Base-by-base conservation (phyloP, 2,113 vertebrate species). In the Plestiodon gilberti region DNA sequence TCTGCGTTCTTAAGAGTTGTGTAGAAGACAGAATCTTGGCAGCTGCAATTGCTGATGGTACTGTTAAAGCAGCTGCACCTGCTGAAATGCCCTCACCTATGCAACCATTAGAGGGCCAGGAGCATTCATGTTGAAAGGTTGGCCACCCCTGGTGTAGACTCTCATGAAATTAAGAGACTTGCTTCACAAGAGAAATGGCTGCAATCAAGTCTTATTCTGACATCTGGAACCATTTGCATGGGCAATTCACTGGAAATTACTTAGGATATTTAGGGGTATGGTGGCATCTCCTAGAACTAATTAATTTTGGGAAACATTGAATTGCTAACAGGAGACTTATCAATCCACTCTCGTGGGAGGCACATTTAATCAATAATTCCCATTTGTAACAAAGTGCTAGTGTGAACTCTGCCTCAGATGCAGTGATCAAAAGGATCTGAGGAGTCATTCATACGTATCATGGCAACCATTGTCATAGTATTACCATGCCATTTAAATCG, bases 381-480 rank as follows among this genome's bases (percentile, higher is more conserved):
- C 75, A 59, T 69, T 78, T 85, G n/a, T 62, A n/a, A 83, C 74
- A 75, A 83, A 59, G 23, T 62, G 11, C 82, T 55, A 25, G 2
- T 52, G 59, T 84, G 40, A 76, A 64, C 22, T 77, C 10, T 13
- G 64, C 74, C 74, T 85, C 25, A 33, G 75, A 69, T 85, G 33
- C 48, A 38, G 48, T 22, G 17, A 78, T 78, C 43, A 14, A 7
- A 57, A 52, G 55, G 33, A 57, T 38, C 43, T 57, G 35, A 85
- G 43, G 74, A 85, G 43, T 57, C 62, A 55, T 40, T 78, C 43
- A 38, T 55, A 28, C 67, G 48, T 73, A 61, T 80, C 84, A 61
- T 80, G 84, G 77, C 84, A 86, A 86, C 84, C 15, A 77, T 86
- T 86, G 84, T 73, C 84, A 86, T 86, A 71, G 84, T 76, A 86